Evolutionary conservation across 2,888 invertebrate genomes (phyloP).

Genomic region (Dynastes maya): DNA sequence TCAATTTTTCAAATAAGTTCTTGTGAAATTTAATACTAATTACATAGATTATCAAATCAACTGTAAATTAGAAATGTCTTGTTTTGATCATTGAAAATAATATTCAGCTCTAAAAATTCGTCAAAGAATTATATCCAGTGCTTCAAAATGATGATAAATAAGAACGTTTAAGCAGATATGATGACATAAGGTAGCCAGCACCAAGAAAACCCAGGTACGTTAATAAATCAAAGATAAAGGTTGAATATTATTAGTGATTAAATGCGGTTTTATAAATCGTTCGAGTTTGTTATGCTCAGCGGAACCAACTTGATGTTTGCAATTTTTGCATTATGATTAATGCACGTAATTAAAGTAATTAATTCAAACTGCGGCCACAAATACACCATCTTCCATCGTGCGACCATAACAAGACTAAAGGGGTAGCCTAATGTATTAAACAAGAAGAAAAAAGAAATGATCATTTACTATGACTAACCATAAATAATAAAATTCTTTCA

Average conservation of each 20-base stretch:
- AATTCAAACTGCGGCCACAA: conserved; percentile 40
- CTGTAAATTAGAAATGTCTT: too few relatives aligned
- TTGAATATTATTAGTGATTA: not conserved
- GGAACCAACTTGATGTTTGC: conserved; percentile 5
- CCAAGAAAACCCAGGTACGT: too few relatives aligned
- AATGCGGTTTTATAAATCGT: conserved; percentile 5
- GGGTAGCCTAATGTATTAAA: conserved; percentile 47
- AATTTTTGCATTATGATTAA: conserved; percentile 42
- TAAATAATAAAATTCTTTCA: conserved; percentile 63
- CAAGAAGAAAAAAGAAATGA: conserved; percentile 52
- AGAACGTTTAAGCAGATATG: too few relatives aligned
- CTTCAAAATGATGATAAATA: too few relatives aligned
- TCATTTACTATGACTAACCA: conserved; percentile 61
- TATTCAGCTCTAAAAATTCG: too few relatives aligned
- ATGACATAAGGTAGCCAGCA: too few relatives aligned
- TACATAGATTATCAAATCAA: too few relatives aligned
- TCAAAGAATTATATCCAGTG: too few relatives aligned
- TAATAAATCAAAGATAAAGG: not conserved
- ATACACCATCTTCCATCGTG: conserved; percentile 3
- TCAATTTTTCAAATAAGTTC: too few relatives aligned
- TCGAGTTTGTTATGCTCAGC: conserved; percentile 7
- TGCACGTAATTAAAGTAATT: conserved; percentile 46
- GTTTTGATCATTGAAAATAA: too few relatives aligned
- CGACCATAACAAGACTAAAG: conserved; percentile 37
- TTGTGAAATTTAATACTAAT: too few relatives aligned